Conservation (phyloP, 2,797 vertebrate genomes). For the Sebastes matsubarae region DNA sequence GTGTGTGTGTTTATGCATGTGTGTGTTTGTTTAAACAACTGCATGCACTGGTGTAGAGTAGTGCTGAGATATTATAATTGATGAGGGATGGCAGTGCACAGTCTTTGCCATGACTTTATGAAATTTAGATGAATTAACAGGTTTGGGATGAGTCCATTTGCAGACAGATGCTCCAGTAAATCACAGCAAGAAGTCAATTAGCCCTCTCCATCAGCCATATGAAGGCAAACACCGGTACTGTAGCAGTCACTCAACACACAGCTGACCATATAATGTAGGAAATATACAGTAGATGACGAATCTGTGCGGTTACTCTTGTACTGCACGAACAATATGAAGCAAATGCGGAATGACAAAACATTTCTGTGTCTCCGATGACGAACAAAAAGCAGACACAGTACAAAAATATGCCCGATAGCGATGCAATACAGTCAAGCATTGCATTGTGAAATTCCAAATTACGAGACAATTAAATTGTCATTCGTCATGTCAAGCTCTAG, state of each 20-base stretch:
- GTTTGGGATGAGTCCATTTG: conserved; percentile 73
- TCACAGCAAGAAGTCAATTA: conserved; percentile 75
- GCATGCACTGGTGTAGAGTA: conserved; percentile 13
- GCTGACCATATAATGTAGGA: conserved; percentile 33
- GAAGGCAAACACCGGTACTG: conserved; percentile 50
- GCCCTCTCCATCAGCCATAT: conserved; percentile 65
- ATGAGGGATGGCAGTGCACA: conserved; percentile 55
- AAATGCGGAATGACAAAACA: neutral
- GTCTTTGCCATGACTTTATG: conserved; percentile 69
- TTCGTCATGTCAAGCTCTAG: neutral
- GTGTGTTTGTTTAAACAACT: conserved; percentile 28
- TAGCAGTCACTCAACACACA: conserved; percentile 44
- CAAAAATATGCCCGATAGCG: neutral
- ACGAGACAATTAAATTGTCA: conserved; percentile 1
- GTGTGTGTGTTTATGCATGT: neutral
- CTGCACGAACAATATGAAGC: neutral
- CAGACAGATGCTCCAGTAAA: conserved; percentile 74
- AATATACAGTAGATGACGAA: neutral
- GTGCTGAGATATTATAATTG: conserved; percentile 49
- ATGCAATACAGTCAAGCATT: neutral
- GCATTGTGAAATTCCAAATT: conserved; percentile 11
- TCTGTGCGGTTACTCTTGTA: neutral
- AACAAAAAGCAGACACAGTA: neutral
- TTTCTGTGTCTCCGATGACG: neutral
- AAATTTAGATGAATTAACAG: conserved; percentile 77